These are phyloP conservation scores for Malurus melanocephalus DNA, from an alignment of 2,113 vertebrate species.

Conservation along the genomic window DNA sequence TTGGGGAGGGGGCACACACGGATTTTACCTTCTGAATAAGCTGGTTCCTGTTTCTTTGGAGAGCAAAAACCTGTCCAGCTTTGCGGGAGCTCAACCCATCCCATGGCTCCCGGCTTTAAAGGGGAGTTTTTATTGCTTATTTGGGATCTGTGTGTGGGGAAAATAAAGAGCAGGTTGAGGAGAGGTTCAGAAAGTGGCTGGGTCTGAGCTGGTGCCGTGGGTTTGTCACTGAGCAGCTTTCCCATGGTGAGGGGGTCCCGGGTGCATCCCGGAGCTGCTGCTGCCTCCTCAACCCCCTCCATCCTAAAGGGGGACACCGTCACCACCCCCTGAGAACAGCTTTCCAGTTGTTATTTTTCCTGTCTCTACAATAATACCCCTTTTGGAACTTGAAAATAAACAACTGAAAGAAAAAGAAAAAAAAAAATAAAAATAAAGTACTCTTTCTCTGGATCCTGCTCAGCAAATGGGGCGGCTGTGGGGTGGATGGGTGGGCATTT, in stretches of 20 bases:
- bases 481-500: not conserved
- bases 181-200: not conserved
- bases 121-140: not conserved
- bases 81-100: not conserved
- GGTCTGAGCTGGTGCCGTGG: not conserved
- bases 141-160: fast-evolving
- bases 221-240: not conserved
- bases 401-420: not conserved
- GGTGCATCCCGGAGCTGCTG: not conserved
- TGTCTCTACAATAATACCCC: constrained; percentile 23
- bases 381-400: constrained; percentile 49
- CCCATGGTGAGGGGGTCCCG: not conserved
- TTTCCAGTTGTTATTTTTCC: constrained; percentile 34
- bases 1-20: not conserved
- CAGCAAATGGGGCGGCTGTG: not conserved
- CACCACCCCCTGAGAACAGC: not conserved
- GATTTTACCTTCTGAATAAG: not conserved
- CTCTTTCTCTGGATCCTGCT: not conserved
- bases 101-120: not conserved
- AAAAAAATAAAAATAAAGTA: not conserved
- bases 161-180: not conserved
- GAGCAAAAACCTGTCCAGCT: not conserved
- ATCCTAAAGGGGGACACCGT: not conserved
- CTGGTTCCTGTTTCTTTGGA: not conserved
- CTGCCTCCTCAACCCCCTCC: not conserved